These are phyloP conservation scores for Achatina immaculata DNA, from an alignment of 1,140 invertebrate species.

Conservation along the genomic window DNA sequence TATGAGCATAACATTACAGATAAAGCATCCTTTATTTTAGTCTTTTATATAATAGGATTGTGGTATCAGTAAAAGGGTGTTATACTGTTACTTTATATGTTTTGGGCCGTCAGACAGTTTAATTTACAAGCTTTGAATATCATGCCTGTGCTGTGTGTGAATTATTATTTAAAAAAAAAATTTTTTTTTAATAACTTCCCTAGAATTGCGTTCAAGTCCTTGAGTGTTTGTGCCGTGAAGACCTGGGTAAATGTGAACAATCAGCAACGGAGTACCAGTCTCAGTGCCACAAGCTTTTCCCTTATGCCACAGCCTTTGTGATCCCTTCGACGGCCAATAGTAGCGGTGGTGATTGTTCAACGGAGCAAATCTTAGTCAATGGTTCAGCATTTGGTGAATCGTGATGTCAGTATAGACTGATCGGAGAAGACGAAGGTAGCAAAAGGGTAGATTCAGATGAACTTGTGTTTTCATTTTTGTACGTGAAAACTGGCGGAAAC, in stretches of 20 bases:
- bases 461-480: too few relatives aligned
- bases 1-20: neutral
- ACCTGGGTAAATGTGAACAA: constrained; percentile 82
- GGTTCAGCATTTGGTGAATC: constrained; percentile 43
- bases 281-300: constrained; percentile 82
- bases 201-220: constrained; percentile 85
- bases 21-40: neutral
- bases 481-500: neutral
- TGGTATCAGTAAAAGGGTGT: too few relatives aligned
- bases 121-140: too few relatives aligned
- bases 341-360: constrained; percentile 47
- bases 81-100: too few relatives aligned
- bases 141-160: too few relatives aligned
- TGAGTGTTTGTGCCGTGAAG: constrained; percentile 81
- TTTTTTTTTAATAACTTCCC: too few relatives aligned
- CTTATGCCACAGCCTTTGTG: constrained; percentile 70
- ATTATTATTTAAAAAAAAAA: too few relatives aligned
- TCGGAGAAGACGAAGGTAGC: neutral
- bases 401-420: neutral
- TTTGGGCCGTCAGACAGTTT: too few relatives aligned
- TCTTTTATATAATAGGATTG: too few relatives aligned
- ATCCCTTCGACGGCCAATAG: constrained; percentile 43
- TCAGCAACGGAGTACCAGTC: constrained; percentile 79
- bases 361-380: constrained; percentile 57
- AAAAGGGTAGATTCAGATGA: too few relatives aligned